Conservation (phyloP, 64 coral and sea anemone species). For the Anthopleura sola region DNA sequence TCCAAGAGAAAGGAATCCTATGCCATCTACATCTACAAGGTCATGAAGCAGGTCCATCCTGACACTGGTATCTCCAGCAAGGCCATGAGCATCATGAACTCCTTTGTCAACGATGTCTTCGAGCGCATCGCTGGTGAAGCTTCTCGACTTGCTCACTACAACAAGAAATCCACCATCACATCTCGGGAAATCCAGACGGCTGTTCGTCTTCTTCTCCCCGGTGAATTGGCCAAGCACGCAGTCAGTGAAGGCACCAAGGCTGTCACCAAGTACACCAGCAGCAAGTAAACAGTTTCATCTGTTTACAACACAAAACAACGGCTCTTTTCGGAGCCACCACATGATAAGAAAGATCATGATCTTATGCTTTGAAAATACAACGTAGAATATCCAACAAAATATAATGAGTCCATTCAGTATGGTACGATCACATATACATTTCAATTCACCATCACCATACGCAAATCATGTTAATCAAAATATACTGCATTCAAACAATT, state of each 20-base stretch:
- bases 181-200: slow-evolving; percentile 24
- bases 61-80: slow-evolving; percentile 23
- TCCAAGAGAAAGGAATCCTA: neutral
- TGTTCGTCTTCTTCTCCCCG: slow-evolving; percentile 17
- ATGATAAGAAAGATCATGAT: slow-evolving; percentile 11
- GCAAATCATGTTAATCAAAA: too few relatives aligned
- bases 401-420: too few relatives aligned
- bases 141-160: slow-evolving; percentile 25
- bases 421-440: too few relatives aligned
- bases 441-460: too few relatives aligned
- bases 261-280: slow-evolving; percentile 32
- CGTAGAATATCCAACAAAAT: too few relatives aligned
- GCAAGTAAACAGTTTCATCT: slow-evolving; percentile 16
- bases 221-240: slow-evolving; percentile 13
- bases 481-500: neutral
- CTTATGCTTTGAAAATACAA: neutral
- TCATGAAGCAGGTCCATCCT: slow-evolving; percentile 11
- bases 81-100: slow-evolving; percentile 13
- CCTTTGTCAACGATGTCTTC: slow-evolving; percentile 19
- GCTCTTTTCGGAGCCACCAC: slow-evolving; percentile 32
- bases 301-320: slow-evolving; percentile 21
- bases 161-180: slow-evolving; percentile 29
- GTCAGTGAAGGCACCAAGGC: slow-evolving; percentile 33
- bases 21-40: slow-evolving; percentile 11
- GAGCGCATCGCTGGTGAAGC: slow-evolving; percentile 24